Conservation (phyloP, 2,888 invertebrate genomes). For the Esperia sulphurella region DNA sequence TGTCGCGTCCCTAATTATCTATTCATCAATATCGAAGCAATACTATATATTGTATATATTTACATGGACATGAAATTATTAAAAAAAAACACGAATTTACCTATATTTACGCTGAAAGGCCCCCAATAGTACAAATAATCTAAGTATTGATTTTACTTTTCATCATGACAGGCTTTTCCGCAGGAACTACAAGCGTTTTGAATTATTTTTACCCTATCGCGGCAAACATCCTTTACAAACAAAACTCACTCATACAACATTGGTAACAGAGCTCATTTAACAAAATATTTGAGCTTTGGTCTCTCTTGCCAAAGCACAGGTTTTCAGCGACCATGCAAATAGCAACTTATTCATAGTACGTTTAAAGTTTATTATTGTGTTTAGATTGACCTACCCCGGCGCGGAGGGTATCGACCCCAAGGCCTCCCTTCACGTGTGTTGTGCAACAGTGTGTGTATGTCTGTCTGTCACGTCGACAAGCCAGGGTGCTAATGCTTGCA, state of each 20-base stretch:
- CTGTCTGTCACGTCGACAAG: slow-evolving; percentile 38
- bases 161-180: background rate
- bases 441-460: slow-evolving; percentile 37
- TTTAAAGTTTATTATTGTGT: slow-evolving; percentile 17
- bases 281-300: no score
- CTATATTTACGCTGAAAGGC: no score
- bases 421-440: slow-evolving; percentile 28
- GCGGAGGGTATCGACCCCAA: slow-evolving; percentile 47
- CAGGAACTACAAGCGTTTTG: background rate
- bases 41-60: no score
- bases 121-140: background rate
- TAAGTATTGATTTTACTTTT: background rate
- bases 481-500: slow-evolving; percentile 22
- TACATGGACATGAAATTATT: no score
- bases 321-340: background rate
- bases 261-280: no score
- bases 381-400: background rate
- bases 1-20: no score
- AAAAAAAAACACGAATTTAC: no score
- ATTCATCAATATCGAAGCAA: no score
- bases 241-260: no score
- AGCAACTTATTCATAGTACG: background rate
- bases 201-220: background rate
- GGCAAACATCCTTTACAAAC: no score
- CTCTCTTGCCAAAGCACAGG: no score